phyloP scores from a whole-genome alignment of 1,140 invertebrate species.

The Rhysida immarginata region DNA sequence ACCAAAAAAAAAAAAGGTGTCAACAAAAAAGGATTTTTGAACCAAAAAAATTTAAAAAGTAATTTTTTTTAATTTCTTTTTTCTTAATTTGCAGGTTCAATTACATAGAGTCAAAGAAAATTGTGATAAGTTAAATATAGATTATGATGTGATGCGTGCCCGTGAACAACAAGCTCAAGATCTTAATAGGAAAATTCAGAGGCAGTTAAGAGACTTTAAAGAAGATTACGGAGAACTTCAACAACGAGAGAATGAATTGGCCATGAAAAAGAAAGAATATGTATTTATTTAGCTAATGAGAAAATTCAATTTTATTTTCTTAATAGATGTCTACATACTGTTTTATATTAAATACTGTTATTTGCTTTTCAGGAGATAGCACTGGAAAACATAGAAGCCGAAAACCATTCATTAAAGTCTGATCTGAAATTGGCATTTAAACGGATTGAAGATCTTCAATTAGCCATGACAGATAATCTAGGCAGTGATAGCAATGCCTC shows the following conservation, averaged over 20 bases:
- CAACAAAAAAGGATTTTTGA: too few species aligned
- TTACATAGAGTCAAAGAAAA: constrained; percentile 64
- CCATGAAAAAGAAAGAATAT: constrained; percentile 38
- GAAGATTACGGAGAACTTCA: constrained; percentile 49
- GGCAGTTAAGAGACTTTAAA: constrained; percentile 47
- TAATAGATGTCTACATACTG: neutral
- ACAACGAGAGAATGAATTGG: constrained; percentile 51
- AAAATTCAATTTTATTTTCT: constrained; percentile 1
- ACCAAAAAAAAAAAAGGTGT: too few species aligned
- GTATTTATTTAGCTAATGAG: constrained; percentile 17
- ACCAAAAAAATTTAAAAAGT: too few species aligned
- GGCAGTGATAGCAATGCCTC: constrained; percentile 23
- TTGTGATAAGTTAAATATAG: constrained; percentile 57
- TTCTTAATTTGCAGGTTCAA: constrained; percentile 47
- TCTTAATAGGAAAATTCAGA: constrained; percentile 50
- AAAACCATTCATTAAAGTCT: constrained; percentile 34
- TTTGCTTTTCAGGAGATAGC: constrained; percentile 27
- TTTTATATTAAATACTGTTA: constrained; percentile 1
- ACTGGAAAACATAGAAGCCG: constrained; percentile 28
- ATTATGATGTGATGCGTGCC: constrained; percentile 47
- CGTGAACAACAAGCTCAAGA: constrained; percentile 63
- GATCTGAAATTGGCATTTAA: constrained; percentile 66
- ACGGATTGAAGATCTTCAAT: constrained; percentile 65
- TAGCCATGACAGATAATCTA: constrained; percentile 52
- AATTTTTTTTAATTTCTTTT: too few species aligned